These are phyloP conservation scores for Dromaius novaehollandiae DNA, from an alignment of 2,113 vertebrate genomes.

Conservation along the genomic window DNA sequence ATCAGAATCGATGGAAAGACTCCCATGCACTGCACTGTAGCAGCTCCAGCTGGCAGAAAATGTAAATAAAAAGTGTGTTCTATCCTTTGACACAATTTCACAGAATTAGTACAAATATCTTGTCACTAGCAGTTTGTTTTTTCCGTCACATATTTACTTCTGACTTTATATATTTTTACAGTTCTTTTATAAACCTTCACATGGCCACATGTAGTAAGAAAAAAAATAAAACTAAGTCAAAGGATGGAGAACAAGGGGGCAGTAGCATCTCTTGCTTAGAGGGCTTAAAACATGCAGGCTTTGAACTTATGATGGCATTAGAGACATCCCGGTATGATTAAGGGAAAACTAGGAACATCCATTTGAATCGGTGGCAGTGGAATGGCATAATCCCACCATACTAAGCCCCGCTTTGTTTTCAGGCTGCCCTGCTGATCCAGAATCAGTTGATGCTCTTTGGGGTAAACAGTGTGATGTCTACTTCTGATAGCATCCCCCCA, in stretches of 20 bases:
- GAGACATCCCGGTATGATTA: neutral
- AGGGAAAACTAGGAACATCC: neutral
- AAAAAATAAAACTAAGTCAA: neutral
- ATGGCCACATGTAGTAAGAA: neutral
- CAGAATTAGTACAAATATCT: neutral
- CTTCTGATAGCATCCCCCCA: neutral
- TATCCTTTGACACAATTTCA: neutral
- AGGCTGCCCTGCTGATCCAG: neutral
- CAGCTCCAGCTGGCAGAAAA: neutral
- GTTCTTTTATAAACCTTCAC: neutral
- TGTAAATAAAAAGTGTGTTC: neutral
- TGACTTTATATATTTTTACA: neutral
- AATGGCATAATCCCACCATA: neutral
- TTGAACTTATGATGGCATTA: neutral
- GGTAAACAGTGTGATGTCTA: neutral
- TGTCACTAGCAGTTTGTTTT: neutral
- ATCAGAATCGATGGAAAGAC: neutral
- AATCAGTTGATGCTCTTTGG: neutral
- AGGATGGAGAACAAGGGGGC: neutral
- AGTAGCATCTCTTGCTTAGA: neutral
- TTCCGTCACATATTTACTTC: neutral
- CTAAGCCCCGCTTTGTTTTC: constrained; percentile 20
- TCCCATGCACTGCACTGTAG: neutral
- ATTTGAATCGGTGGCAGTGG: neutral
- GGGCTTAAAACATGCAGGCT: neutral